Conservation (phyloP, 2,113 vertebrate species). For the Coreoperca whiteheadi region DNA sequence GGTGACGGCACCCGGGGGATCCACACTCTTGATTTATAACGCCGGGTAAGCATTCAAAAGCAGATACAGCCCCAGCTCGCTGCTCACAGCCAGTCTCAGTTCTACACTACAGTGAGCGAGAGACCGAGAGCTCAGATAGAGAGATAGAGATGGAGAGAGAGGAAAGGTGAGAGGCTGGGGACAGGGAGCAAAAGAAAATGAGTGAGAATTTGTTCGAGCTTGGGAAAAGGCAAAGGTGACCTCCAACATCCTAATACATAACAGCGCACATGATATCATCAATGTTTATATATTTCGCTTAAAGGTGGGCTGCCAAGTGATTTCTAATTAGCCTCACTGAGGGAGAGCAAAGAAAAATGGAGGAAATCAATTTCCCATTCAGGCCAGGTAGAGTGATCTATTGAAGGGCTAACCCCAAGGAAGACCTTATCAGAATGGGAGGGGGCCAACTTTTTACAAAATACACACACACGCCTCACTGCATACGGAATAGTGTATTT, state of each 20-base stretch:
- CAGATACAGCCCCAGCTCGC: conserved; percentile 54
- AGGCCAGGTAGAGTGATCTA: conserved; percentile 73
- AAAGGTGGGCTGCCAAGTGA: conserved; percentile 53
- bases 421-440: conserved; percentile 66
- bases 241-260: conserved; percentile 7
- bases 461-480: neutral
- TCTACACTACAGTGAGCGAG: conserved; percentile 41
- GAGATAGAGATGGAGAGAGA: neutral
- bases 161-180: conserved; percentile 30
- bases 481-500: conserved; percentile 62
- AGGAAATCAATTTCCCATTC: conserved; percentile 80
- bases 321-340: conserved; percentile 75
- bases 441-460: conserved; percentile 48
- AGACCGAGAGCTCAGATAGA: conserved; percentile 25
- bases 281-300: conserved; percentile 46
- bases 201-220: conserved; percentile 1
- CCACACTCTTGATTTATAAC: conserved; percentile 75
- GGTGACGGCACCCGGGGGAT: conserved; percentile 69
- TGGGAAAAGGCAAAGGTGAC: neutral
- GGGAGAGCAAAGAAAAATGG: conserved; percentile 51
- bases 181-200: conserved; percentile 30
- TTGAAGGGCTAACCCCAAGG: conserved; percentile 66
- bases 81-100: conserved; percentile 59
- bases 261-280: conserved; percentile 32
- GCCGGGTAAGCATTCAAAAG: conserved; percentile 66